phyloP scores from a whole-genome alignment of 2,888 invertebrate species.

The Drosophila buzzatii region DNA sequence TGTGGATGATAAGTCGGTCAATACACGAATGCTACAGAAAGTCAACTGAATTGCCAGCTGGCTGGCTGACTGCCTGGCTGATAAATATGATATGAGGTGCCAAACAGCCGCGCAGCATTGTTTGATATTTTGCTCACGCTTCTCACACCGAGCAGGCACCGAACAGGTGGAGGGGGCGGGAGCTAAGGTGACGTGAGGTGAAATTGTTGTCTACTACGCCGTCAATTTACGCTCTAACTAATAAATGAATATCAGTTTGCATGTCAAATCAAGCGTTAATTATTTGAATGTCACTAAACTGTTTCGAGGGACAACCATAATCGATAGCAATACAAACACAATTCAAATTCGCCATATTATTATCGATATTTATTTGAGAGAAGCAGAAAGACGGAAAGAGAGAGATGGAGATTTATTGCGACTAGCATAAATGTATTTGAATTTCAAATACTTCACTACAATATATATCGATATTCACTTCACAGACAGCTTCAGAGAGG shows the following conservation, averaged over 20 bases:
- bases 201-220: conserved; percentile 53
- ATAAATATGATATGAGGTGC: conserved; percentile 69
- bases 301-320: conserved; percentile 1
- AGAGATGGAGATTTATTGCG: neutral
- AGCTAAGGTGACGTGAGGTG: conserved; percentile 40
- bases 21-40: conserved; percentile 48
- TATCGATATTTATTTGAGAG: conserved; percentile 7
- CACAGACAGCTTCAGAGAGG: neutral
- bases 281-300: conserved; percentile 31
- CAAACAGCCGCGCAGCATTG: conserved; percentile 50
- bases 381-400: neutral
- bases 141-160: neutral
- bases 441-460: neutral
- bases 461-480: conserved; percentile 4
- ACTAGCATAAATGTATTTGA: neutral
- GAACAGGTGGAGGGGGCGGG: conserved; percentile 7
- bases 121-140: conserved; percentile 66
- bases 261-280: conserved; percentile 43
- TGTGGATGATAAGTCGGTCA: conserved; percentile 60
- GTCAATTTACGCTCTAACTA: conserved; percentile 35
- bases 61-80: conserved; percentile 65
- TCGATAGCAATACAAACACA: conserved; percentile 24
- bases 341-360: neutral
- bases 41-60: conserved; percentile 59
- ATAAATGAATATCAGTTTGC: conserved; percentile 19